Evolutionary conservation across 1,140 invertebrate genomes (phyloP).

Genomic region (Drosophila athabasca): DNA sequence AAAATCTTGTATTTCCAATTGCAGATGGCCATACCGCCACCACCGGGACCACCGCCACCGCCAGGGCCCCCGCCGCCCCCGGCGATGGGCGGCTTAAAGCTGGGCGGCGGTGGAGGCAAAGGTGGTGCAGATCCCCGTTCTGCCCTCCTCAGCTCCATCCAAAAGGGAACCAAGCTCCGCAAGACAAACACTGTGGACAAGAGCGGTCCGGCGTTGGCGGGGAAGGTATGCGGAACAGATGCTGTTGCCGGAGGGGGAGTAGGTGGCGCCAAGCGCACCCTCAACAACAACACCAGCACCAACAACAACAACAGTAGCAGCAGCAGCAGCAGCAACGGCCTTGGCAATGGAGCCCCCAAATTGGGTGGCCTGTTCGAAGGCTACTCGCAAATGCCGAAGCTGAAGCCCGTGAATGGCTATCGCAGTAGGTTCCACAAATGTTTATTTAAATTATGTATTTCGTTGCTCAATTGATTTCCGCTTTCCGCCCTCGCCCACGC

Average conservation of each 20-base stretch:
- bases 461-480: slow-evolving; percentile 70
- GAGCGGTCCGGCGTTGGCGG: slow-evolving; percentile 90
- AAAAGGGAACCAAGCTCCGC: slow-evolving; percentile 91
- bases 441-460: slow-evolving; percentile 36
- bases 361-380: slow-evolving; percentile 93
- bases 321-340: slow-evolving; percentile 77
- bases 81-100: slow-evolving; percentile 83
- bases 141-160: slow-evolving; percentile 91
- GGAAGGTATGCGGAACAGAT: slow-evolving; percentile 78
- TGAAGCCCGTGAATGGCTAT: slow-evolving; percentile 89
- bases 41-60: slow-evolving; percentile 86
- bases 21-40: slow-evolving; percentile 85
- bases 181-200: slow-evolving; percentile 95
- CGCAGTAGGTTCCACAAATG: slow-evolving; percentile 60
- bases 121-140: slow-evolving; percentile 86
- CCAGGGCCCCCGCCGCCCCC: slow-evolving; percentile 87
- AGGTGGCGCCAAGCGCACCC: slow-evolving; percentile 66
- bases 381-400: slow-evolving; percentile 90
- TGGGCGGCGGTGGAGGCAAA: slow-evolving; percentile 73
- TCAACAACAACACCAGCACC: slow-evolving; percentile 63
- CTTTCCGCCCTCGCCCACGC: slow-evolving; percentile 59
- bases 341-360: slow-evolving; percentile 85
- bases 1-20: slow-evolving; percentile 2
- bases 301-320: slow-evolving; percentile 67
- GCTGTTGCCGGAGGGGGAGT: slow-evolving; percentile 42